Conservation (phyloP, 2,797 vertebrate species). For the Semotilus atromaculatus region DNA sequence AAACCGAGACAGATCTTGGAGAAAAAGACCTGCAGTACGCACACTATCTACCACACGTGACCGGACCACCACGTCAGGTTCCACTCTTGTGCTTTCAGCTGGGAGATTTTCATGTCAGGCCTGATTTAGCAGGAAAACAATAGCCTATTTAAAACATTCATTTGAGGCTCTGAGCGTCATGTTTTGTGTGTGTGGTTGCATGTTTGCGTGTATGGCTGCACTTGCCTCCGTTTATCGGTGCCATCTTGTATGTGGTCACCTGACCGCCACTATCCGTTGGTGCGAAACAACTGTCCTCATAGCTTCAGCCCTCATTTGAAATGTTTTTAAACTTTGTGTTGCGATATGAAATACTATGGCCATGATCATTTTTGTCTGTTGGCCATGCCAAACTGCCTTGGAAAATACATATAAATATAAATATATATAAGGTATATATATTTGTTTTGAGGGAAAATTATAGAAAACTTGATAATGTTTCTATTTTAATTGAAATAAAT, state of each 20-base stretch:
- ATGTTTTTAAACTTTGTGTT: conserved; percentile 71
- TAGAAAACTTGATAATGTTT: conserved; percentile 75
- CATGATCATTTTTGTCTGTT: conserved; percentile 76
- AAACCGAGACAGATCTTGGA: background rate
- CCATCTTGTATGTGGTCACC: conserved; percentile 63
- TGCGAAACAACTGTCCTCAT: conserved; percentile 64
- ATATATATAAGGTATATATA: conserved; percentile 51
- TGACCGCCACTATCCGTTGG: conserved; percentile 64
- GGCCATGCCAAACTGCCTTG: conserved; percentile 83
- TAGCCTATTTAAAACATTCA: background rate
- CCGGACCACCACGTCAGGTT: conserved; percentile 9
- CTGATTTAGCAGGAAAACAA: background rate
- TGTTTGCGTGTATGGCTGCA: conserved; percentile 58
- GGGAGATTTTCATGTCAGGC: conserved; percentile 23
- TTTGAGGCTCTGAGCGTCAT: conserved; percentile 6
- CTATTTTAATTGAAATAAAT: conserved; percentile 83
- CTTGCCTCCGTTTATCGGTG: conserved; percentile 67
- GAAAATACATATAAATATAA: conserved; percentile 75
- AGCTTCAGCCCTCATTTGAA: conserved; percentile 68
- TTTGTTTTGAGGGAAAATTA: conserved; percentile 82
- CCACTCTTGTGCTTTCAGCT: background rate
- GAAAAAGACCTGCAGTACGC: conserved; percentile 17
- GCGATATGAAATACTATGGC: conserved; percentile 69
- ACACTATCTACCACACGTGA: background rate
- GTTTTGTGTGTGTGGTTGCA: background rate